These are phyloP conservation scores for Trogon melanurus DNA, from an alignment of 2,113 vertebrate genomes.

Conservation along the genomic window DNA sequence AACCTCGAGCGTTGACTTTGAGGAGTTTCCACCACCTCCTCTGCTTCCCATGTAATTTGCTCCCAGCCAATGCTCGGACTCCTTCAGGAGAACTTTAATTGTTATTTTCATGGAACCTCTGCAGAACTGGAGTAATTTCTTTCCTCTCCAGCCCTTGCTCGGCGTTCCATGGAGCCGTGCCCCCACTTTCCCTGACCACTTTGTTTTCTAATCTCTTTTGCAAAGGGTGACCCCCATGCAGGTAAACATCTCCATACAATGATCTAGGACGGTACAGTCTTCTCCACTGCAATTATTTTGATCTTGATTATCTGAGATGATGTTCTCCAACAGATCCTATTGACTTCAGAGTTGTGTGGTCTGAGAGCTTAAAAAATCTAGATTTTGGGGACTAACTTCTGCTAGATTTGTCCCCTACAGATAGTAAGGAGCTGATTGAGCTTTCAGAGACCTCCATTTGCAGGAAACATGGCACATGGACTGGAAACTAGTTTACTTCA, in stretches of 20 bases:
- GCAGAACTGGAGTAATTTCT: not conserved
- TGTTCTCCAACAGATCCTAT: not conserved
- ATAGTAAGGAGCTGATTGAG: too few species aligned
- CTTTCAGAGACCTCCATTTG: not conserved
- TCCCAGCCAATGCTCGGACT: not conserved
- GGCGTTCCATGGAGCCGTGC: fast-evolving
- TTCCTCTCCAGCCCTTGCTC: not conserved
- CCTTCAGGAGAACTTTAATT: not conserved
- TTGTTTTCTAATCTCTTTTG: not conserved
- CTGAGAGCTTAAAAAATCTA: not conserved
- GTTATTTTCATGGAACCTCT: not conserved
- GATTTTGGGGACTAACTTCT: not conserved
- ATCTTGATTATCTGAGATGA: not conserved
- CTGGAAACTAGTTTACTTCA: not conserved
- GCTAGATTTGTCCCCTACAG: not conserved
- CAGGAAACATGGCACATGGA: fast-evolving
- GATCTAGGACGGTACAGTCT: not conserved
- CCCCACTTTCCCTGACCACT: not conserved
- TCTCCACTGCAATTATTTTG: not conserved
- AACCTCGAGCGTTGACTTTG: not conserved
- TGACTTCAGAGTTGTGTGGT: not conserved
- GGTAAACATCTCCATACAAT: fast-evolving
- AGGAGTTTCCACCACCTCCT: not conserved
- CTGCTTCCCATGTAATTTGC: not conserved
- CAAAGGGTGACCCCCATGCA: not conserved